Conservation (phyloP, 1,140 invertebrate genomes). For the Centruroides sculpturatus region DNA sequence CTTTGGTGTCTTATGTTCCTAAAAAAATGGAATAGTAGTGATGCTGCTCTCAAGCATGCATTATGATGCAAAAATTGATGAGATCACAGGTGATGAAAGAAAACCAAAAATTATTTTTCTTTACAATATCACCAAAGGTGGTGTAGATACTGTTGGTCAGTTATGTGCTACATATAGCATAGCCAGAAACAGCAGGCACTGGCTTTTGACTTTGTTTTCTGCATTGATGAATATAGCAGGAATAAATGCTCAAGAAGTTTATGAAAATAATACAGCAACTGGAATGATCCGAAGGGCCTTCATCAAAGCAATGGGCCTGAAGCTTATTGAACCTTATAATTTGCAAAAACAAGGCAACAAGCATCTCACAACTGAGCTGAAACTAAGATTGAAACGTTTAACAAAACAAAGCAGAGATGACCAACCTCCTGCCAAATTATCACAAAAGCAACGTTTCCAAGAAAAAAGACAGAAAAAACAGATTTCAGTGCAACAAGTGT, state of each 20-base stretch:
- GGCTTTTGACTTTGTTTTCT: conserved; percentile 24
- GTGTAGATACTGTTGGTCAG: conserved; percentile 31
- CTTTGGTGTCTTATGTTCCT: conserved; percentile 16
- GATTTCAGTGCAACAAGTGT: no score
- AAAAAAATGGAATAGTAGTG: conserved; percentile 19
- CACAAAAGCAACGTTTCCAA: no score
- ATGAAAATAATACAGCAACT: no score
- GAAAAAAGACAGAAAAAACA: no score
- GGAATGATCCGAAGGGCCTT: no score
- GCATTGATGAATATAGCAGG: conserved; percentile 10
- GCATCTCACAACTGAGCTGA: no score
- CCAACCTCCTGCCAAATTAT: no score
- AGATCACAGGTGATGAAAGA: conserved; percentile 6
- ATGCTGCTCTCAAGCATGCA: conserved; percentile 18
- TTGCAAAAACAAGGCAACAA: no score
- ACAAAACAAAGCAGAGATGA: no score
- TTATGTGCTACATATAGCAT: conserved; percentile 25
- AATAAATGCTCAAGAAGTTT: conserved; percentile 2
- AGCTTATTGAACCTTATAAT: no score
- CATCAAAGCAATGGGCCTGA: no score
- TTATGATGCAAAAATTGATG: conserved; percentile 14
- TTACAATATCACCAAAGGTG: conserved; percentile 33
- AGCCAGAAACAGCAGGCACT: conserved; percentile 25
- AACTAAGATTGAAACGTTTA: no score
- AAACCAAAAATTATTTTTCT: conserved; percentile 29